Evolutionary conservation across 2,113 vertebrate species (phyloP), one percentile per base, ranked within the genome.

Genomic region (Sinocyclocheilus anshuiensis): DNA sequence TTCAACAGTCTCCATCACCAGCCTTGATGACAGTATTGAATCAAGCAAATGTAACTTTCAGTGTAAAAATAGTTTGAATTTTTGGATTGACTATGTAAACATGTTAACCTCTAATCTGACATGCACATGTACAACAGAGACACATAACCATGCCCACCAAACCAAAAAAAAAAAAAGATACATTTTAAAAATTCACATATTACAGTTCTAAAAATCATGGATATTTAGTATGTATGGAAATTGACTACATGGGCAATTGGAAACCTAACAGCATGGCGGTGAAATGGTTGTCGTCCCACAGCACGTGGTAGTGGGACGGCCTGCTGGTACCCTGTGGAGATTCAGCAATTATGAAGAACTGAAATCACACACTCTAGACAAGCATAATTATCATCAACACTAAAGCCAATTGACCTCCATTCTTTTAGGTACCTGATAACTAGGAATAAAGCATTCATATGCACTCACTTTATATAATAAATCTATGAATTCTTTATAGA

Each of bases 211-310:
- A 88, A 76, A 78, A 72, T 36, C 20, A n/a, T 85, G 61, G 83
- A 88, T 57, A 61, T 78, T 63, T 57, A 57, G 29, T 45, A 61
- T 87, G 84, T 86, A 86, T 63, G 57, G 57, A 83, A 77, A 82
- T 82, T 55, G 57, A 33, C 59, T 79, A 76, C 50, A 29, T 87
- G 76, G 76, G 45, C 84, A 86, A 67, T 39, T 86, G 24, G 71
- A 67, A 75, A 57, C 11, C 20, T 72, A 86, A 86, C 48, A 36
- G n/a, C 59, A 69, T 77, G 55, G 55, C 0, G 42, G 97, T 95
- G 94, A 99, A 99, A 88, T 98, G 97, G 96, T 99, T 99, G 96
- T 99, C 98, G n/a, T 99, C 98, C 98, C 98, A 99, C 69, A 99
- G 96, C 90, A 99, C 98, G 0, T 99, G 98, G 93, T 99, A 99